Conservation (phyloP, 2,888 invertebrate genomes). For the Operophtera brumata region DNA sequence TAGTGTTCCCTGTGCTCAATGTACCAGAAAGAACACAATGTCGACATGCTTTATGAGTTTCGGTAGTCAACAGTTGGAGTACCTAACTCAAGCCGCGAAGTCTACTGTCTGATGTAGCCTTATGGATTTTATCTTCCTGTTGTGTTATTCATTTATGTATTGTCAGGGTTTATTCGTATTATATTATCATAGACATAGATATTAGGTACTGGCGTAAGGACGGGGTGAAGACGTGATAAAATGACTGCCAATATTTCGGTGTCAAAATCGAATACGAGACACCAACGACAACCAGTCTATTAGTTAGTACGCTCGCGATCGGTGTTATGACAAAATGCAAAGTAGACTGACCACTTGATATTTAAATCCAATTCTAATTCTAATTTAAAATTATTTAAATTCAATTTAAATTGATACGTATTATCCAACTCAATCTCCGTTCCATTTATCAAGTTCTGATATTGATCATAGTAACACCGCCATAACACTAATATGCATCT, state of each 20-base stretch:
- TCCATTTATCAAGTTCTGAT: background rate
- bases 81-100: background rate
- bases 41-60: constrained; percentile 41
- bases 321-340: too few species aligned
- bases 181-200: too few species aligned
- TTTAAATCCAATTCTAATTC: background rate
- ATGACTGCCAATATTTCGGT: too few species aligned
- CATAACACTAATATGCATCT: constrained; percentile 7
- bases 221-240: too few species aligned
- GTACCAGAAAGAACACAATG: constrained; percentile 53
- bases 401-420: too few species aligned
- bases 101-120: background rate
- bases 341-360: too few species aligned
- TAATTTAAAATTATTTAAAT: background rate
- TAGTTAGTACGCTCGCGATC: too few species aligned
- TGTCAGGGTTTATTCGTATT: background rate
- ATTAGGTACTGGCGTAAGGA: too few species aligned
- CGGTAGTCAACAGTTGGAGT: constrained; percentile 31
- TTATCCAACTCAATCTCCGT: background rate
- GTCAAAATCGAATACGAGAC: too few species aligned
- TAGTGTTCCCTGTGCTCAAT: constrained; percentile 42
- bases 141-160: background rate
- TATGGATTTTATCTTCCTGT: background rate
- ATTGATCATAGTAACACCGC: background rate
- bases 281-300: too few species aligned